Percentiles rank a stretch among this genome's conserved stretches.
Evolutionary conservation across 2,797 vertebrate species (phyloP).

Genomic region (Micropoecilia bifurca): DNA sequence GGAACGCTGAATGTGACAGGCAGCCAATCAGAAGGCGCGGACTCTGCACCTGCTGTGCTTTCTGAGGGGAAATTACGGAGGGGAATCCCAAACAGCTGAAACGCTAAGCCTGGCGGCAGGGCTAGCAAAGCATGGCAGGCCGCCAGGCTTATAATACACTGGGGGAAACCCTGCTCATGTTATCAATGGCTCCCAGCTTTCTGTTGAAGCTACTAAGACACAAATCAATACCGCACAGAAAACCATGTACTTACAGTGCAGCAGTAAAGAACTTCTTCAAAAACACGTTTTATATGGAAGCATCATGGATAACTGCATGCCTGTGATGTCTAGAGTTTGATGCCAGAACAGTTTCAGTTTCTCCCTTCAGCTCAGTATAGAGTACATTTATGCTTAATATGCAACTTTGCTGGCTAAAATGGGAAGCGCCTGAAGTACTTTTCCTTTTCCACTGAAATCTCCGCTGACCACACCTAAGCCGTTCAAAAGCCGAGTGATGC

Average conservation of each 20-base stretch:
- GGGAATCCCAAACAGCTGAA: too few species aligned
- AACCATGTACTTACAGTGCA: conserved; percentile 38
- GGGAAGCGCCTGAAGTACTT: conserved; percentile 52
- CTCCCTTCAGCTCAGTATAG: conserved; percentile 39
- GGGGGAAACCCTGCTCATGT: too few species aligned
- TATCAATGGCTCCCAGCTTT: conserved; percentile 20
- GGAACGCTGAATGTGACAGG: too few species aligned
- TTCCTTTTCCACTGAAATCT: conserved; percentile 64
- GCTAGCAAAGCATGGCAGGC: too few species aligned
- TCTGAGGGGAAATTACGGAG: too few species aligned
- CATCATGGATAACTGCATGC: not conserved
- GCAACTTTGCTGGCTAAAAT: conserved; percentile 33
- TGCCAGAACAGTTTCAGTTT: not conserved
- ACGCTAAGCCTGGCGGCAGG: too few species aligned
- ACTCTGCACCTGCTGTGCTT: too few species aligned
- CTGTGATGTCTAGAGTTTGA: not conserved
- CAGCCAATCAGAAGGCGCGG: too few species aligned
- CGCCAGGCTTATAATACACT: too few species aligned
- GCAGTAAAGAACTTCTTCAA: conserved; percentile 22
- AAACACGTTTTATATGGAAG: conserved; percentile 1
- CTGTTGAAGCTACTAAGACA: conserved; percentile 47
- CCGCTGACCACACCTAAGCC: conserved; percentile 60
- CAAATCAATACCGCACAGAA: conserved; percentile 54
- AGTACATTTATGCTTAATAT: conserved; percentile 53
- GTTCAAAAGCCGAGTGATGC: conserved; percentile 52